phyloP scores from a whole-genome alignment of 30 jellyfish, hydroid and myxozoan genomes.

The Hydractinia symbiolongicarpus region DNA sequence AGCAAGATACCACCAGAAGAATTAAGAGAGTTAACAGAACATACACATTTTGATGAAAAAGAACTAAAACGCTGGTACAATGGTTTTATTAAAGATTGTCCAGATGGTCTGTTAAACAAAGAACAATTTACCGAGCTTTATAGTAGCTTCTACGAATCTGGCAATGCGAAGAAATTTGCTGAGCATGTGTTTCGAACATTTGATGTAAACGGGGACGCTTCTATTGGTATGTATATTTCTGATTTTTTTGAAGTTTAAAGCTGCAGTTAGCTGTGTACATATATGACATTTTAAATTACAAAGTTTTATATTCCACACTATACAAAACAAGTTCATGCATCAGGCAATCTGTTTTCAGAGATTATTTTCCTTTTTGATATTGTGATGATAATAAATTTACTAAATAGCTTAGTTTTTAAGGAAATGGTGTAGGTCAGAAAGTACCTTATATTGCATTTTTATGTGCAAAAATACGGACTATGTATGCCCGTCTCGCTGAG shows the following conservation, averaged over 20 bases:
- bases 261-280: no score
- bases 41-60: conserved; percentile 79
- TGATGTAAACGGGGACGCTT: conserved; percentile 76
- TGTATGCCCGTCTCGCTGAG: no score
- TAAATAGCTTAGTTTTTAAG: no score
- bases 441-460: no score
- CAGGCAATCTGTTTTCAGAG: no score
- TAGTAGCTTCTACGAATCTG: conserved; percentile 65
- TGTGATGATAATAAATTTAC: no score
- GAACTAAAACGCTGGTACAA: conserved; percentile 82
- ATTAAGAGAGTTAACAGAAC: conserved; percentile 54
- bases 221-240: conserved; percentile 61
- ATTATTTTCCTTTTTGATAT: no score
- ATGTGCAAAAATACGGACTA: no score
- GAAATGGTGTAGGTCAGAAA: no score
- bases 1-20: conserved; percentile 92
- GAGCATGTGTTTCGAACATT: conserved; percentile 94
- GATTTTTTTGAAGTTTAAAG: not conserved
- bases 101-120: conserved; percentile 65
- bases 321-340: no score
- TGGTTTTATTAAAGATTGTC: conserved; percentile 87
- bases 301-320: no score
- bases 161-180: conserved; percentile 84
- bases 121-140: conserved; percentile 81
- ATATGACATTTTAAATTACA: no score